phyloP scores from a whole-genome alignment of 1,140 invertebrate species.

The Aricia agestis region DNA sequence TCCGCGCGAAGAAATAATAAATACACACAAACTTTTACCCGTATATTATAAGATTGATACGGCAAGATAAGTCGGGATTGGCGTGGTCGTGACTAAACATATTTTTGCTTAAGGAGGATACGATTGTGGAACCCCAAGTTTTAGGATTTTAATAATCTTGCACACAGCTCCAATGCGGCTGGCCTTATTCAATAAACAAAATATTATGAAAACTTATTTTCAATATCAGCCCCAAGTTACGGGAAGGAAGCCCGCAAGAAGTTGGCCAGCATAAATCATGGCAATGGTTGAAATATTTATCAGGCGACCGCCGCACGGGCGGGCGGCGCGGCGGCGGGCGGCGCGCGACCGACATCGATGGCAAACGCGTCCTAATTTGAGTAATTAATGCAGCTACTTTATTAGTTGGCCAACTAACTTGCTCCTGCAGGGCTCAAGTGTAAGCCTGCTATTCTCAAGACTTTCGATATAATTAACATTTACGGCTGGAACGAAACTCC shows the following conservation, averaged over 20 bases:
- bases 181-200: not conserved
- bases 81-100: too few relatives aligned
- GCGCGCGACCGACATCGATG: constrained; percentile 30
- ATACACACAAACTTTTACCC: too few relatives aligned
- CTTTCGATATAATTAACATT: constrained; percentile 33
- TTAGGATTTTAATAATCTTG: too few relatives aligned
- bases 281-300: constrained; percentile 8
- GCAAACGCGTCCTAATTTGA: constrained; percentile 35
- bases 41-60: too few relatives aligned
- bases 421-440: constrained; percentile 27
- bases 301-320: not conserved
- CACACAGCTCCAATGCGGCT: not conserved
- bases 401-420: constrained; percentile 40
- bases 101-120: too few relatives aligned
- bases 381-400: constrained; percentile 39
- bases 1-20: too few relatives aligned
- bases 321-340: too few relatives aligned
- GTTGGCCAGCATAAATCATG: not conserved
- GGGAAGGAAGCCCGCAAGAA: not conserved
- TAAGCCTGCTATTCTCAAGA: constrained; percentile 32
- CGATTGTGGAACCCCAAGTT: not conserved
- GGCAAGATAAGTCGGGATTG: too few relatives aligned
- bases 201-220: not conserved
- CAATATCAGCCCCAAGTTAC: not conserved
- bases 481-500: constrained; percentile 1